These are phyloP conservation scores for Leucophenga varia DNA, from an alignment of 1,140 invertebrate species.

Conservation along the genomic window DNA sequence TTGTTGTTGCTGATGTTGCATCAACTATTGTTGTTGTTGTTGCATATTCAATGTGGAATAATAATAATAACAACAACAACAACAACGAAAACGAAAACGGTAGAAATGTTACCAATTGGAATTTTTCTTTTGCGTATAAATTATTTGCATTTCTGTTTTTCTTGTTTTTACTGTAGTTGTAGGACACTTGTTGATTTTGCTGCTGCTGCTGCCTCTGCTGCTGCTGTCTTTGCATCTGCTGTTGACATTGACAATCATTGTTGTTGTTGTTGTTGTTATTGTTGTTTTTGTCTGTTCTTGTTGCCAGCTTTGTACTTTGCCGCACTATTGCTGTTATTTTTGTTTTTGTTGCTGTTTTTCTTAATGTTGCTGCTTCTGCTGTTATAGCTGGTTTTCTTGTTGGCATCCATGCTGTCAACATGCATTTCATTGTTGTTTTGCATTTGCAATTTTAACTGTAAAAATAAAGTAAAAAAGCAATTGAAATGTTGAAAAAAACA, in stretches of 20 bases:
- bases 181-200: conserved; percentile 28
- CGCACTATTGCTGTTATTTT: conserved; percentile 17
- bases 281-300: too few relatives aligned
- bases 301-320: too few relatives aligned
- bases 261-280: conserved; percentile 18
- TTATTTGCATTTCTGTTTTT: background rate
- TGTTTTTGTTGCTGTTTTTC: conserved; percentile 12
- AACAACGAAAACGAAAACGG: conserved; percentile 3
- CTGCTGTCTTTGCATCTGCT: conserved; percentile 66
- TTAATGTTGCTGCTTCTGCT: conserved; percentile 20
- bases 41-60: conserved; percentile 39
- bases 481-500: background rate
- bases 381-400: conserved; percentile 19
- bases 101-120: conserved; percentile 10
- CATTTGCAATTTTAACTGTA: conserved; percentile 40
- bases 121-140: too few relatives aligned
- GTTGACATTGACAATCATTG: too few relatives aligned
- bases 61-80: conserved; percentile 28
- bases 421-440: conserved; percentile 55
- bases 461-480: background rate
- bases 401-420: conserved; percentile 71
- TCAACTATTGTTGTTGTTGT: conserved; percentile 57
- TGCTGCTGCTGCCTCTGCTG: background rate
- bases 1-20: conserved; percentile 17
- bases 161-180: conserved; percentile 17